A percentile compares a stretch with the other conserved stretches of the same genome.
Evolutionary conservation across 2,888 invertebrate genomes (phyloP).

Genomic region (Ormyrus thymus): DNA sequence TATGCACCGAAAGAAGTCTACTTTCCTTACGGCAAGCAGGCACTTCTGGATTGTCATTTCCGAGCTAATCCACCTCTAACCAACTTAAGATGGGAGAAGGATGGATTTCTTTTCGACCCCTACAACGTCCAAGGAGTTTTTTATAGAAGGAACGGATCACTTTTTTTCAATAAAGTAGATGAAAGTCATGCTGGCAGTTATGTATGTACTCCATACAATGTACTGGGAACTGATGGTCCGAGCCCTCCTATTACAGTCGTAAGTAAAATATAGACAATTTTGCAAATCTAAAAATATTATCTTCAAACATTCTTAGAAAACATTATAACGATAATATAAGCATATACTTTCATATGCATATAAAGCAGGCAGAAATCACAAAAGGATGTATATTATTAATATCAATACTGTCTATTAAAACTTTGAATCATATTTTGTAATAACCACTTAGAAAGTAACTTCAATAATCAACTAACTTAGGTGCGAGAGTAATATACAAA

Average conservation of each 20-base stretch:
- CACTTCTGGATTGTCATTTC: conserved; percentile 92
- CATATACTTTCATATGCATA: too few species aligned
- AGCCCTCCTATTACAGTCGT: conserved; percentile 88
- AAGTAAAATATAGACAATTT: conserved; percentile 39
- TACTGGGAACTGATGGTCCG: conserved; percentile 89
- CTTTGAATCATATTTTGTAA: too few species aligned
- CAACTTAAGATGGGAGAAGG: conserved; percentile 94
- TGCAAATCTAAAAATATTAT: too few species aligned
- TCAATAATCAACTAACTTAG: too few species aligned
- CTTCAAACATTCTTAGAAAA: too few species aligned
- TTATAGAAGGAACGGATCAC: conserved; percentile 88
- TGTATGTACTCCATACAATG: conserved; percentile 94
- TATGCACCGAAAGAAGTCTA: conserved; percentile 90
- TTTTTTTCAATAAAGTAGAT: conserved; percentile 89
- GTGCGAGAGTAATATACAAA: too few species aligned
- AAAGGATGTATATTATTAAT: too few species aligned
- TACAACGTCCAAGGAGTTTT: conserved; percentile 92
- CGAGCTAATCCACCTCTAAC: conserved; percentile 93
- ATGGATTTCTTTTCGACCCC: conserved; percentile 92
- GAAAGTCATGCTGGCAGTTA: conserved; percentile 91
- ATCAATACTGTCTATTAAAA: too few species aligned
- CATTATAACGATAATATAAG: too few species aligned
- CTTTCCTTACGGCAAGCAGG: conserved; percentile 88
- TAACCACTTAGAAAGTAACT: too few species aligned
- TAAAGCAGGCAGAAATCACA: too few species aligned